phyloP scores from a whole-genome alignment of 2,113 vertebrate genomes.

The Nestor notabilis region DNA sequence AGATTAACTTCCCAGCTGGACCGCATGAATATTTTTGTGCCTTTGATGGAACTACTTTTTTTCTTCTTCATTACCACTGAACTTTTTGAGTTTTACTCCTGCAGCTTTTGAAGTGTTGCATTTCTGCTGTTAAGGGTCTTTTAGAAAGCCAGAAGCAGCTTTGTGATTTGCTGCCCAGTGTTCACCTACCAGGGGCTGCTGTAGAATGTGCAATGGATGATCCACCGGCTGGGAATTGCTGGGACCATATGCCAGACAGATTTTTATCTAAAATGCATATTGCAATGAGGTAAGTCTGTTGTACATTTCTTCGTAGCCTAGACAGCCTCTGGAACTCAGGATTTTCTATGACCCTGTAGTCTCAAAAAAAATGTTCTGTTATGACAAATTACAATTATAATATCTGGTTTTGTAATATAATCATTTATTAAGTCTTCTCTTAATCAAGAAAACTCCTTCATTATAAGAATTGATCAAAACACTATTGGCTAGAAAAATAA shows the following conservation, averaged over 20 bases:
- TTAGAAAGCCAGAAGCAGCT: background rate
- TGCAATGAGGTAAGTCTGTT: slow-evolving; percentile 11
- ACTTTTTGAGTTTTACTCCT: background rate
- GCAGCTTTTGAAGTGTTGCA: background rate
- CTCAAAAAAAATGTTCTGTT: background rate
- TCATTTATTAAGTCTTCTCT: background rate
- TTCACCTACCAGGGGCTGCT: slow-evolving; percentile 21
- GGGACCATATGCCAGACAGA: slow-evolving; percentile 3
- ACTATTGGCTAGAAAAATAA: background rate
- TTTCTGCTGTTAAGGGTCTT: background rate
- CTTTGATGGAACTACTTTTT: background rate
- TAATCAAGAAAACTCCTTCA: background rate
- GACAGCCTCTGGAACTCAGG: background rate
- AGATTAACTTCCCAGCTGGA: background rate
- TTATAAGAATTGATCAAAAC: background rate
- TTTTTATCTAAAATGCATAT: background rate
- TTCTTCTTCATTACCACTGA: background rate
- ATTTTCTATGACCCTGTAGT: background rate
- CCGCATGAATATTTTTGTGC: background rate
- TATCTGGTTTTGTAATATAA: background rate
- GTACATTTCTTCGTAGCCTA: background rate
- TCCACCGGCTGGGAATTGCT: slow-evolving; percentile 23
- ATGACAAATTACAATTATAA: background rate
- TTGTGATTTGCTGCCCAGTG: slow-evolving; percentile 23
- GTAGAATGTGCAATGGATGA: slow-evolving; percentile 9